Conservation (phyloP, 2,888 invertebrate species). For the Rhaphigaster nebulosa region DNA sequence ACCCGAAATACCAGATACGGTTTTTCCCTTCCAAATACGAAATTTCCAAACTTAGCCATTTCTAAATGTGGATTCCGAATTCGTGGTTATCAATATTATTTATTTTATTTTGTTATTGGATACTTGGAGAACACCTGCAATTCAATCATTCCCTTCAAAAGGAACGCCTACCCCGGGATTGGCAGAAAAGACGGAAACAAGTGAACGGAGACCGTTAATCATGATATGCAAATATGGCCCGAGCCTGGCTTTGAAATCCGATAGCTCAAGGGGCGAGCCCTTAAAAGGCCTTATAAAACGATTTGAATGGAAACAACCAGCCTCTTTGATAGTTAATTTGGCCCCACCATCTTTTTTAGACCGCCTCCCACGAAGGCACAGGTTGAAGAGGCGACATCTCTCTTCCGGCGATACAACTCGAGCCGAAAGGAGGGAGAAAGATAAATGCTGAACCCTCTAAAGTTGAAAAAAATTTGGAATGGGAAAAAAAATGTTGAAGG, state of each 20-base stretch:
- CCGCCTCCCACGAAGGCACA: slow-evolving; percentile 28
- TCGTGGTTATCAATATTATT: no score
- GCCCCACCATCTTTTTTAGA: not conserved
- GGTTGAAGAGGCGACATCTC: not conserved
- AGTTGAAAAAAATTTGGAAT: no score
- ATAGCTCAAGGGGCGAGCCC: slow-evolving; percentile 22
- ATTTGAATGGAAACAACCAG: slow-evolving; percentile 42
- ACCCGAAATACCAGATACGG: no score
- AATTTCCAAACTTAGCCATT: no score
- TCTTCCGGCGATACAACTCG: not conserved
- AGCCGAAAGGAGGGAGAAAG: not conserved
- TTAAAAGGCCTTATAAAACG: slow-evolving; percentile 54
- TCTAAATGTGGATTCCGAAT: no score
- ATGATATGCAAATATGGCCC: slow-evolving; percentile 34
- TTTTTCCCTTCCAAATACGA: no score
- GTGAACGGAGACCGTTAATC: slow-evolving; percentile 33
- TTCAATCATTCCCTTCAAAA: not conserved
- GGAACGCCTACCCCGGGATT: not conserved
- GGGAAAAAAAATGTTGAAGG: no score
- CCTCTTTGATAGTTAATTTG: not conserved
- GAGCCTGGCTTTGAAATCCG: slow-evolving; percentile 5
- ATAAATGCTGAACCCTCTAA: no score
- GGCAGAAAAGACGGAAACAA: slow-evolving; percentile 36
- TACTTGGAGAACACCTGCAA: no score
- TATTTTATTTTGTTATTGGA: no score